These are phyloP conservation scores for Pongo abelii DNA, from an alignment of 2,113 vertebrate genomes.

Conservation along the genomic window DNA sequence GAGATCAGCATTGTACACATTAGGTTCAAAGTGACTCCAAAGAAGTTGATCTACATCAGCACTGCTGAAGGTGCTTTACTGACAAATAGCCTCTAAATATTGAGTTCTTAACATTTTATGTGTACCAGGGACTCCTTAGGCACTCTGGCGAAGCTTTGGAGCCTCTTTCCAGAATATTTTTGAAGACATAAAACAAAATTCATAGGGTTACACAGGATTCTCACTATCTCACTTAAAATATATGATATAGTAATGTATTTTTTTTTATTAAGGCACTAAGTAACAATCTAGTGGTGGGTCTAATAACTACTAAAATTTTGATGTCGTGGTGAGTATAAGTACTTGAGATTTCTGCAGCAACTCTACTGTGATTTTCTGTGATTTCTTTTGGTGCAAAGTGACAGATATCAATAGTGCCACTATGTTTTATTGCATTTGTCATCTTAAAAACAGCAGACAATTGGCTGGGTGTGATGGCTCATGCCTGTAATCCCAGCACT, in stretches of 20 bases:
- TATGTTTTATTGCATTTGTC: not conserved
- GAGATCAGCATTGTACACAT: not conserved
- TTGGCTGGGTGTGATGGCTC: too few species aligned
- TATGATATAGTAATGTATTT: not conserved
- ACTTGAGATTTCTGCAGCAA: not conserved
- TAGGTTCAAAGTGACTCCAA: constrained; percentile 11
- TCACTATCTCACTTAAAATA: not conserved
- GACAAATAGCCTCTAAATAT: not conserved
- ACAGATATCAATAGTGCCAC: not conserved
- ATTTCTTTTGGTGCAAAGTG: not conserved
- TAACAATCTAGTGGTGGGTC: not conserved
- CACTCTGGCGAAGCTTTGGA: not conserved
- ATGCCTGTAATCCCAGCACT: too few species aligned
- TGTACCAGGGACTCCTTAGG: not conserved
- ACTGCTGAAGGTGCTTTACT: not conserved
- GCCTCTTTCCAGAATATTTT: not conserved
- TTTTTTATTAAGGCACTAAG: not conserved
- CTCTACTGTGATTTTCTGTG: not conserved
- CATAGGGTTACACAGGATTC: not conserved
- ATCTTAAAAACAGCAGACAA: too few species aligned
- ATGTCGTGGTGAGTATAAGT: not conserved
- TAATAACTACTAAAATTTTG: not conserved
- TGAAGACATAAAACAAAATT: not conserved
- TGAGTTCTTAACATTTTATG: not conserved
- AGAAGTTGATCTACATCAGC: not conserved